These are phyloP conservation scores for Ailurus styani DNA, from an alignment of 2,113 vertebrate genomes.

Conservation along the genomic window DNA sequence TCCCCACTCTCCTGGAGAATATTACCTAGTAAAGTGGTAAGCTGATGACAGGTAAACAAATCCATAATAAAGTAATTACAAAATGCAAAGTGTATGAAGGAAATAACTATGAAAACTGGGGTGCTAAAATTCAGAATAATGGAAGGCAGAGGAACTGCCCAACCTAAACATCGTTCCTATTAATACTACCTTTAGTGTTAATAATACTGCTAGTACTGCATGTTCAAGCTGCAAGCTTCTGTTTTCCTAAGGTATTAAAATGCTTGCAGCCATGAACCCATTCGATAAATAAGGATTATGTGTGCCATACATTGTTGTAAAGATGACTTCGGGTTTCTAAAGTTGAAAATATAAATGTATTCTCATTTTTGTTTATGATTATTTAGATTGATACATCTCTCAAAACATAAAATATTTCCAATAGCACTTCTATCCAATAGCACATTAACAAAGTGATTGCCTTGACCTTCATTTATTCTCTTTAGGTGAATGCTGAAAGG, in stretches of 20 bases:
- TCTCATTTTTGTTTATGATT: conserved; percentile 37
- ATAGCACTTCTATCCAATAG: neutral
- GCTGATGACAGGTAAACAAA: neutral
- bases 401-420: conserved; percentile 19
- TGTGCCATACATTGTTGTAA: neutral
- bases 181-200: neutral
- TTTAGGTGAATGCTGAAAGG: neutral
- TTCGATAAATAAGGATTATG: neutral
- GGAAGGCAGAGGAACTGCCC: neutral
- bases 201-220: neutral
- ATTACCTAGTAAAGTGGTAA: neutral
- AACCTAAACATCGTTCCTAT: neutral
- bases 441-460: conserved; percentile 23
- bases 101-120: fast-evolving
- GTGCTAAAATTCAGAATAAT: neutral
- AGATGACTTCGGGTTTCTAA: neutral
- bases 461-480: conserved; percentile 40
- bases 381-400: neutral
- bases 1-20: neutral
- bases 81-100: neutral
- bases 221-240: neutral
- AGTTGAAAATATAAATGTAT: neutral
- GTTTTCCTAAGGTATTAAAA: neutral
- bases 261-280: neutral
- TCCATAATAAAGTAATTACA: neutral